Evolutionary conservation across 1,140 invertebrate species (phyloP), one percentile per base, ranked within the genome.

Genomic region (Drosophila varians): DNA sequence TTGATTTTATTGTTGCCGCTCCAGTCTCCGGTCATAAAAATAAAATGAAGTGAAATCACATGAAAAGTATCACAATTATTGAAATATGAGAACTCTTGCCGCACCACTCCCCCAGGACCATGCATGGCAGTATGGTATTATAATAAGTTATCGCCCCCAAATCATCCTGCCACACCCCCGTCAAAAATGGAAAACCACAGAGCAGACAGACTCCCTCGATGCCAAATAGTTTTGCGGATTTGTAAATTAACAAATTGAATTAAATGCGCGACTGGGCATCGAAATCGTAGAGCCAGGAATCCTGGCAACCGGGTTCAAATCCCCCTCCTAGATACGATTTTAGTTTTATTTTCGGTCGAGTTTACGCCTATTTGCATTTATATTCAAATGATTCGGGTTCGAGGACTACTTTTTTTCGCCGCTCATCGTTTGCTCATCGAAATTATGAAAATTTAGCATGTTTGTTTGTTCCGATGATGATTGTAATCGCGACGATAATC

Each of bases 161-260:
- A 53, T 66, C 40, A 26, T 25, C 4, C 25, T 11, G 38, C 8
- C 11, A 6, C 28, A 12, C n/a, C 8, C 19, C 21, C 34, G 14
- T 12, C 51, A 8, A 16, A 12, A 23, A 21, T 8, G n/a, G 3
- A 46, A 46, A 43, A 18, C 14, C 14, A 26, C 25, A 84, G 58
- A 49, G 80, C 82, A 84, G 80, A 84, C 79, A 64, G 65, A 75
- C 65, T 56, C 76, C 72, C 68, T 54, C 61, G 26, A 40, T 48
- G 60, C 56, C 77, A 87, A 87, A 87, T 87, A 87, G 82, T 87
- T 87, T 87, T 87, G 82, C 82, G 82, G 82, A 60, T 87, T 77
- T 87, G 74, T 82, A 87, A 87, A 87, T 87, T 87, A 87, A 87
- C 82, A 87, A 87, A 87, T 87, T 79, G 82, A 87, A 87, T 87